These are phyloP conservation scores for Strix aluco DNA, from an alignment of 2,113 vertebrate genomes.

Conservation along the genomic window DNA sequence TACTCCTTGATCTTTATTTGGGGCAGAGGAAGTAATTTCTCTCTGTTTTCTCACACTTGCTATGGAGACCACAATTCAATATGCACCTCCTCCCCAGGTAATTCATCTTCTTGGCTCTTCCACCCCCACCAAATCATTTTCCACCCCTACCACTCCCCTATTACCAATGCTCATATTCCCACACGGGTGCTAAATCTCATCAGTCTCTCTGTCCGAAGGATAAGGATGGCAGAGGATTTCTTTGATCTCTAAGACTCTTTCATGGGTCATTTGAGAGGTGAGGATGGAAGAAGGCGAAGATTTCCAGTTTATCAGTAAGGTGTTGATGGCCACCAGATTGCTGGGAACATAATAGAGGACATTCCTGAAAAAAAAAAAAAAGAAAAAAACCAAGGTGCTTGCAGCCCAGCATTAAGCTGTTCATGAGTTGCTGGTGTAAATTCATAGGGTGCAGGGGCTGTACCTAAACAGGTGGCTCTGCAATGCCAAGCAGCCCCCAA, in stretches of 20 bases:
- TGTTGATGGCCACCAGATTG: conserved; percentile 55
- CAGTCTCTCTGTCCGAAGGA: conserved; percentile 25
- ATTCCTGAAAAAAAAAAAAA: not conserved
- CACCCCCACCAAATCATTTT: not conserved
- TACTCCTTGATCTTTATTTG: conserved; percentile 39
- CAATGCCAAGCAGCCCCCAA: not conserved
- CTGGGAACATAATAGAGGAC: conserved; percentile 39
- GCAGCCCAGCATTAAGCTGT: conserved; percentile 29
- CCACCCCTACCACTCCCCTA: conserved; percentile 10
- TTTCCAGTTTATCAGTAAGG: conserved; percentile 67
- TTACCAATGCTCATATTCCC: conserved; percentile 58
- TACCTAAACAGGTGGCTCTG: conserved; percentile 33
- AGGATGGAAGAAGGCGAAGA: conserved; percentile 61
- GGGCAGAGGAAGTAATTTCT: conserved; percentile 33
- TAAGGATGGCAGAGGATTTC: conserved; percentile 21
- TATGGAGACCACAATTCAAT: not conserved
- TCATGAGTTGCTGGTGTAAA: conserved; percentile 44
- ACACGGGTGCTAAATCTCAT: conserved; percentile 70
- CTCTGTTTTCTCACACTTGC: conserved; percentile 25
- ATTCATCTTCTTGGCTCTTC: not conserved
- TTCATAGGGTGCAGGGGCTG: not conserved
- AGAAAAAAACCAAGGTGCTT: not conserved
- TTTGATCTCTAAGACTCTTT: conserved; percentile 74
- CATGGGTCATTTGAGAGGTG: conserved; percentile 67
- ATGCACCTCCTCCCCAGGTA: not conserved